Base-by-base conservation (phyloP, 2,888 invertebrate species). In the Melitaea athalia region DNA sequence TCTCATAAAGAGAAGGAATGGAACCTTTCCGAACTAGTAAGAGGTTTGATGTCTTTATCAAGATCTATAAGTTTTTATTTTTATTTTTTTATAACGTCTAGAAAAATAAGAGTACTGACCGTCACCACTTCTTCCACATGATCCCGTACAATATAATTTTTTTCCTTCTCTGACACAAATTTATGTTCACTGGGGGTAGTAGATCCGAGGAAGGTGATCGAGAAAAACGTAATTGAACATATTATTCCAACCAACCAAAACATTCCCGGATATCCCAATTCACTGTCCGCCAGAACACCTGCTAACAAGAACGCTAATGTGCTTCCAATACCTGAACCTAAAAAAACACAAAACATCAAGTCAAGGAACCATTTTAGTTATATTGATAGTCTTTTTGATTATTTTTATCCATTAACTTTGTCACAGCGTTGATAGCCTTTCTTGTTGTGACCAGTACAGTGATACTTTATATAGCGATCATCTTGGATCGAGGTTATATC, bases 321-420 rank as follows among this genome's bases (percentile, higher is more conserved):
- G 0, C 95, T 95, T 0, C 96, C 96, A 5, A 95, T 83, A 67
- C 94, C 94, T 0, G 94, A 91, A 0, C 96, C 96, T 80, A 15
- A 63, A 12, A 24, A 17, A 7, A 45, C 11, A 24, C 5, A 17
- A 15, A 38, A 38, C 8, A 38, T 33, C 33, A 33, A 6, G n/a
- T n/a, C n/a, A n/a, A n/a, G n/a, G n/a, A n/a, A n/a, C n/a, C n/a
- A n/a, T n/a, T n/a, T n/a, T n/a, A n/a, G n/a, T n/a, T n/a, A n/a
- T n/a, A n/a, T n/a, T n/a, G n/a, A n/a, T n/a, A n/a, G n/a, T n/a
- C n/a, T n/a, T n/a, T 24, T 24, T 24, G 24, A 3, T 24, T 3
- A 24, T 24, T 24, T 24, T 24, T 24, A 24, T 24, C 24, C n/a
- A n/a, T n/a, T n/a, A n/a, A n/a, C n/a, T n/a, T n/a, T n/a, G n/a